These are phyloP conservation scores for Drosophila kanapiae DNA, from an alignment of 1,140 invertebrate species.

Conservation along the genomic window DNA sequence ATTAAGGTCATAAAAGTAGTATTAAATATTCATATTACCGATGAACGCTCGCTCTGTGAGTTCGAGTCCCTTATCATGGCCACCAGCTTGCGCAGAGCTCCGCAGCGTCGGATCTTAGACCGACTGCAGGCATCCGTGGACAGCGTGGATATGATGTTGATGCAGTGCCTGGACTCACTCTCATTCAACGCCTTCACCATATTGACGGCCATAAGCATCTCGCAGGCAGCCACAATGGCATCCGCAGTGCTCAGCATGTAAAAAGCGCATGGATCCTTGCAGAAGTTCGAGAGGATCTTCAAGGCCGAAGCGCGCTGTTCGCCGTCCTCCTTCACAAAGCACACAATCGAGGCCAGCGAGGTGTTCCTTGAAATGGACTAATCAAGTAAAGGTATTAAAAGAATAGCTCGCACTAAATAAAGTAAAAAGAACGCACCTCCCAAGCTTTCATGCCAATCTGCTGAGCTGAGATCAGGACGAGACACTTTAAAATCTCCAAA, in stretches of 20 bases:
- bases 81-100: slow-evolving; percentile 76
- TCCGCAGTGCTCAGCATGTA: slow-evolving; percentile 77
- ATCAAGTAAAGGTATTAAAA: not conserved
- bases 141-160: slow-evolving; percentile 79
- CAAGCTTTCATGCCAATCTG: slow-evolving; percentile 66
- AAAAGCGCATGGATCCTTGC: slow-evolving; percentile 74
- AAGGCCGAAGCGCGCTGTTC: slow-evolving; percentile 67
- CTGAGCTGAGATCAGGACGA: slow-evolving; percentile 69
- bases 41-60: slow-evolving; percentile 71
- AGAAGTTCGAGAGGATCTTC: slow-evolving; percentile 82
- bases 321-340: slow-evolving; percentile 73
- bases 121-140: slow-evolving; percentile 82
- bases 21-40: slow-evolving; percentile 29
- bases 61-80: slow-evolving; percentile 74
- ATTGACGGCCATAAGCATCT: slow-evolving; percentile 71
- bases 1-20: not conserved
- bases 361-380: slow-evolving; percentile 54
- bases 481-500: slow-evolving; percentile 78
- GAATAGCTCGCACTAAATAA: not conserved
- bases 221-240: slow-evolving; percentile 78
- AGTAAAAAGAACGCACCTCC: slow-evolving; percentile 51
- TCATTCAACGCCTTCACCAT: slow-evolving; percentile 68
- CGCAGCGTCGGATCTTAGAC: slow-evolving; percentile 78
- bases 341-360: slow-evolving; percentile 72
- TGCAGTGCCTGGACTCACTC: slow-evolving; percentile 74